phyloP scores from a whole-genome alignment of 2,797 vertebrate species.

The Setipinna tenuifilis region DNA sequence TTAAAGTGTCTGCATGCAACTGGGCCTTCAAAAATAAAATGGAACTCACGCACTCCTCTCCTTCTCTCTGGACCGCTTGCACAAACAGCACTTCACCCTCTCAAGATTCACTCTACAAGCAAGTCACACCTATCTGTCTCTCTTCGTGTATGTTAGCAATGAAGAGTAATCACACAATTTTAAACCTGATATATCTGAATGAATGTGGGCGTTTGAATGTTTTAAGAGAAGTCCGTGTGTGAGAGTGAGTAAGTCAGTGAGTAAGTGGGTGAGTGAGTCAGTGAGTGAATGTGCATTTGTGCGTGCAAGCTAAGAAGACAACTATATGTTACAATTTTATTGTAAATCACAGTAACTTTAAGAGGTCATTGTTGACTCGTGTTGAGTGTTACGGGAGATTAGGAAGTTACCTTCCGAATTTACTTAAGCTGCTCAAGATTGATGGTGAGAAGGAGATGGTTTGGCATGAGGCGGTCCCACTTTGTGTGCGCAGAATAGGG shows the following conservation, averaged over 20 bases:
- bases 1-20: slow-evolving; percentile 57
- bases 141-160: slow-evolving; percentile 24
- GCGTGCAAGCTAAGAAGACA: background rate
- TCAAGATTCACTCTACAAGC: slow-evolving; percentile 47
- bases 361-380: slow-evolving; percentile 1
- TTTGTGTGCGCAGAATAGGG: background rate
- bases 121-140: slow-evolving; percentile 32
- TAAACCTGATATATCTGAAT: slow-evolving; percentile 7
- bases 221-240: slow-evolving; percentile 8
- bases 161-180: slow-evolving; percentile 9
- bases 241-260: too few species aligned
- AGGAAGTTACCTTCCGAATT: background rate
- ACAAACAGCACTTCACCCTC: slow-evolving; percentile 74
- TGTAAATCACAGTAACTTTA: slow-evolving; percentile 8
- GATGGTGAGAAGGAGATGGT: background rate
- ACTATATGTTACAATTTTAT: background rate
- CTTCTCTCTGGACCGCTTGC: slow-evolving; percentile 69
- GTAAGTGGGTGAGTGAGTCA: background rate
- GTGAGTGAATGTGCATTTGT: slow-evolving; percentile 22
- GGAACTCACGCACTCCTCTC: slow-evolving; percentile 55
- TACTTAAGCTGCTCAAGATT: slow-evolving; percentile 16
- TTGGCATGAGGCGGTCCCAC: background rate
- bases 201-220: slow-evolving; percentile 20
- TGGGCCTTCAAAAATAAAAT: slow-evolving; percentile 29
- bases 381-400: background rate